Conservation (phyloP, 1,140 invertebrate species). For the Apis mellifera region Amel_HAv3.1 CM009945.2:1611501-1612000, state of each 20-base stretch:
- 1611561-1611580: constrained; percentile 47
- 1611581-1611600: constrained; percentile 71
- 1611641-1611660: constrained; percentile 69
- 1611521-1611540: constrained; percentile 66
- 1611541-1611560: constrained; percentile 62
- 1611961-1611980: not conserved
- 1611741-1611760: constrained; percentile 36
- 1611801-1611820: not conserved
- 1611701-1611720: constrained; percentile 38
- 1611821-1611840: not conserved
- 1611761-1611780: constrained; percentile 30
- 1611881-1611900: not conserved
- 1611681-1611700: constrained; percentile 44
- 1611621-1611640: constrained; percentile 77
- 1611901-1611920: not conserved
- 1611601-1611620: constrained; percentile 78
- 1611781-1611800: not conserved
- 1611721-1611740: constrained; percentile 48
- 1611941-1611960: not conserved
- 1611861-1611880: not conserved
- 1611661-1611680: constrained; percentile 64
- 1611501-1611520: constrained; percentile 56
- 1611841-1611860: not conserved
- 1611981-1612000: too few species aligned
- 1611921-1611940: not conserved